Base-by-base conservation (phyloP, 2,113 vertebrate species). In the Carlito syrichta region DNA sequence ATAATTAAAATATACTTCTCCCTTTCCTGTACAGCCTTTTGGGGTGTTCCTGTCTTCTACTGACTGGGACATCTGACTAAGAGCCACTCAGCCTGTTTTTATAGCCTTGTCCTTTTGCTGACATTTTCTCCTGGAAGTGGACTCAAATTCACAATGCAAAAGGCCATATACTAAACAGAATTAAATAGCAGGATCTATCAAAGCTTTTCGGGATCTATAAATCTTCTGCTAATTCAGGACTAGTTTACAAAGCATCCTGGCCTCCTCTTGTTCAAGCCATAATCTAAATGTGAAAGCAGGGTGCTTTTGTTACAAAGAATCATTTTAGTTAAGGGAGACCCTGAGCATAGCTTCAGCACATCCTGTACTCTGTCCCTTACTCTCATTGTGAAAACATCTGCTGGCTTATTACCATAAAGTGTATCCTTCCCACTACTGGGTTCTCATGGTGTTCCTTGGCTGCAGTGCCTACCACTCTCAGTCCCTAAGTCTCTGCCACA, bases 261-360 rank as follows among this genome's bases (percentile, higher is more conserved):
- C 16, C 60, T 94, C 30, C 27, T 74, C 89, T 22, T 68, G 63
- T 86, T 94, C 4, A 7, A 81, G 7, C 78, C 91, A 63, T 12
- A 1, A 68, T 97, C 96, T 93, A 63, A 97, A 96, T 92, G 96
- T 96, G 91, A 97, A 98, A 98, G 93, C 95, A 97, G 96, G 87
- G 97, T 89, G 96, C 95, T 96, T 97, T 96, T 97, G 82, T 96
- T 96, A 96, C 91, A 85, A 97, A 97, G 94, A 97, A 92, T 23
- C 97, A 93, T 94, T 98, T 97, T 91, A 94, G 97, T 96, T 98
- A 97, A 58, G 97, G 74, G 92, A 98, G 96, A 86, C 62, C 82
- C 96, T 97, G 94, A 97, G 96, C 98, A 98, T 92, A 96, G 91
- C 84, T 95, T 96, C 93, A 91, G 92, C 92, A 96, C 68, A 66